Evolutionary conservation across 2,797 vertebrate species (phyloP).

Genomic region (Enteromius trimaculatus): DNA sequence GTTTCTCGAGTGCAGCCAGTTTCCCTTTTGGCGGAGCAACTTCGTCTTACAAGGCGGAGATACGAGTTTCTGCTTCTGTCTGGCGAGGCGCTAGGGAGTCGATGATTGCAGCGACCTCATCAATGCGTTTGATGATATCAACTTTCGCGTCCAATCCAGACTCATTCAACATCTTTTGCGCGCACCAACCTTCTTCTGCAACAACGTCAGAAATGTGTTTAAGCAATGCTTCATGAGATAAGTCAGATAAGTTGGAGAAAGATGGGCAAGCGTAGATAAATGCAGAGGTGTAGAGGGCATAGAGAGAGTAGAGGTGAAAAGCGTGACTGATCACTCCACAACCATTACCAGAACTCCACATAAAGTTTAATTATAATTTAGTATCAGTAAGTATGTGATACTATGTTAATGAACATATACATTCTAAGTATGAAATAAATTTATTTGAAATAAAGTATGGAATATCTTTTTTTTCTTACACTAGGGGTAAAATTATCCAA

Average conservation of each 20-base stretch:
- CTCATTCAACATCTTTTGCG: not conserved
- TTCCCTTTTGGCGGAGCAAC: not conserved
- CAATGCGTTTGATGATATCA: not conserved
- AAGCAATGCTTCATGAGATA: not conserved
- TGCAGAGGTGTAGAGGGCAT: too few relatives aligned
- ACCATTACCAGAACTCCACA: not conserved
- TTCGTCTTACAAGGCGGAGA: not conserved
- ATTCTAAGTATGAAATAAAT: not conserved
- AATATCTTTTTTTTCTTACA: not conserved
- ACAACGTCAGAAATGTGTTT: not conserved
- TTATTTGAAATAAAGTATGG: not conserved
- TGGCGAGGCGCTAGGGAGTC: not conserved
- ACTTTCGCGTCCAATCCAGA: not conserved
- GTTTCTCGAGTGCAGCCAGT: not conserved
- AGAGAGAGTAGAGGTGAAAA: not conserved
- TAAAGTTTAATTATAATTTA: not conserved
- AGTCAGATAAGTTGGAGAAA: too few relatives aligned
- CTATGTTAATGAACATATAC: not conserved
- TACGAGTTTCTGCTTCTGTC: not conserved
- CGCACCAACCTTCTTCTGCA: not conserved
- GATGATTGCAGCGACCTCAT: not conserved
- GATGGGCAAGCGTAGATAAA: not conserved
- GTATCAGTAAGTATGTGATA: not conserved
- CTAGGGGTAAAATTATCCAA: not conserved
- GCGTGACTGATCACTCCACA: not conserved